Conservation (phyloP, 37 sponge, comb jelly and placozoan species). For the Agelas oroides region DNA sequence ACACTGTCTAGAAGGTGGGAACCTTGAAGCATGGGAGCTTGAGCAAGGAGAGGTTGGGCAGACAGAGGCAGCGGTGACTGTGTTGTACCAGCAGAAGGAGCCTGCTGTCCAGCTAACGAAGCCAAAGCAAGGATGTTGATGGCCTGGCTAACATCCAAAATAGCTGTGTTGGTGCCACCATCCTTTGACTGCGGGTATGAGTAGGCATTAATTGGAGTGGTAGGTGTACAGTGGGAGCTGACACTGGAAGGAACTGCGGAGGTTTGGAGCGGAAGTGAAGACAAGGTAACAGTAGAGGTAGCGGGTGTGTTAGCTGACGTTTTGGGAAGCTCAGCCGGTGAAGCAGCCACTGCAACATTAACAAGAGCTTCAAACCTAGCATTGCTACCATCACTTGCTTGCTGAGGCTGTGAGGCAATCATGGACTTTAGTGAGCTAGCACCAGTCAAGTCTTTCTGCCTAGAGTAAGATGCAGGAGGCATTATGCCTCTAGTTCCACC, state of each 20-base stretch:
- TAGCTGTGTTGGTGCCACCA: slow-evolving; percentile 19
- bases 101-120: slow-evolving; percentile 22
- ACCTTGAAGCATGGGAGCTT: background rate
- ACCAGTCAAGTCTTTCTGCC: background rate
- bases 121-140: slow-evolving; percentile 42
- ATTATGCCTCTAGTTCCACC: background rate
- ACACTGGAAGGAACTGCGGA: background rate
- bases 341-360: slow-evolving; percentile 75
- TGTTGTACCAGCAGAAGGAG: background rate
- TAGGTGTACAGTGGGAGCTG: background rate
- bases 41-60: slow-evolving; percentile 19
- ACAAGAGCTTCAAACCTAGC: slow-evolving; percentile 75
- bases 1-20: slow-evolving; percentile 14
- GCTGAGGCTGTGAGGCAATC: slow-evolving; percentile 30
- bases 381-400: background rate
- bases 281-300: background rate
- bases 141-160: slow-evolving; percentile 44
- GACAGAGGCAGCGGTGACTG: slow-evolving; percentile 36
- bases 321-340: slow-evolving; percentile 64
- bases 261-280: background rate
- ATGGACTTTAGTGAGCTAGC: slow-evolving; percentile 40
- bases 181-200: background rate
- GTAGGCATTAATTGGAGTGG: background rate
- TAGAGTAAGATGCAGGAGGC: slow-evolving; percentile 24
- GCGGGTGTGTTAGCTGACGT: slow-evolving; percentile 1